phyloP scores from a whole-genome alignment of 2,797 vertebrate genomes.

The Hoplostethus mediterraneus region DNA sequence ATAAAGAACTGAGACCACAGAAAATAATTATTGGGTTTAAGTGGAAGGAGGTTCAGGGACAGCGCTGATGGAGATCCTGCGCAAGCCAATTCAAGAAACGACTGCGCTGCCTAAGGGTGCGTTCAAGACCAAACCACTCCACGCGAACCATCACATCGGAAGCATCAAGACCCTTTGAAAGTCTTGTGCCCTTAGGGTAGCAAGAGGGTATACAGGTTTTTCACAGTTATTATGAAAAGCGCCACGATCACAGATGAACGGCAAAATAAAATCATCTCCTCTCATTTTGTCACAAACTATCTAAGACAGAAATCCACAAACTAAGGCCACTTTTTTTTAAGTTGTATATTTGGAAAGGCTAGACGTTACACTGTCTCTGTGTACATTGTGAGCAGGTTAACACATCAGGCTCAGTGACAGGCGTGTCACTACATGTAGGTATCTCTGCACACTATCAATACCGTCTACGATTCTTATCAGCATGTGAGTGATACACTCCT shows the following conservation, averaged over 20 bases:
- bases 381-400: slow-evolving; percentile 41
- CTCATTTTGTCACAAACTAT: neutral
- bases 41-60: neutral
- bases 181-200: slow-evolving; percentile 6
- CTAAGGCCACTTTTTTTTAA: neutral
- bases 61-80: neutral
- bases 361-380: slow-evolving; percentile 30
- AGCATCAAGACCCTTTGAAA: slow-evolving; percentile 9
- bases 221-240: neutral
- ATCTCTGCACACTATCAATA: slow-evolving; percentile 55
- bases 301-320: neutral
- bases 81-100: slow-evolving; percentile 9
- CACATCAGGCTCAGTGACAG: slow-evolving; percentile 53
- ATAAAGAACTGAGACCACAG: neutral
- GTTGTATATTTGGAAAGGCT: slow-evolving; percentile 17
- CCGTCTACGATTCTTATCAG: slow-evolving; percentile 70
- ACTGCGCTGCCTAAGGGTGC: neutral
- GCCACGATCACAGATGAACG: neutral
- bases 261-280: neutral
- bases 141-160: slow-evolving; percentile 12
- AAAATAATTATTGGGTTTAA: neutral
- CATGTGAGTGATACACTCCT: slow-evolving; percentile 62
- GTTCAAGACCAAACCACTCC: slow-evolving; percentile 11
- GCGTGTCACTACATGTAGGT: slow-evolving; percentile 65
- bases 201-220: neutral